phyloP scores from a whole-genome alignment of 2,888 invertebrate species.

The Lordiphosa andalusiaca region DNA sequence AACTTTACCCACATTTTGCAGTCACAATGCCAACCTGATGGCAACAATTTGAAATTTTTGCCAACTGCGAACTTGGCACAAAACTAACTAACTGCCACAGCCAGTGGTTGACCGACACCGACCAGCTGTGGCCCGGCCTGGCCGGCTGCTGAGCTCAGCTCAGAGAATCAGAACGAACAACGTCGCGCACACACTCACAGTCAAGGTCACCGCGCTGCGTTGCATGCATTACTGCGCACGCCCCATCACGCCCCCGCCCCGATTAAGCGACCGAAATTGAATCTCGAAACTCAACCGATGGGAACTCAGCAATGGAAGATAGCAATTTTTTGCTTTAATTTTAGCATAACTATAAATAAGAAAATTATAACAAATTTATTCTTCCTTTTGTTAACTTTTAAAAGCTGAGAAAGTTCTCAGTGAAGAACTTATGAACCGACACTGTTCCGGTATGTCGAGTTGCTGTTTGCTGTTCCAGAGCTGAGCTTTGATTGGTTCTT shows the following conservation, averaged over 20 bases:
- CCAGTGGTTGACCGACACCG: constrained; percentile 2
- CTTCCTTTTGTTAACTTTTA: too few species aligned
- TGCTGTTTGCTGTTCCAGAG: too few species aligned
- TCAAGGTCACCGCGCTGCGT: neutral
- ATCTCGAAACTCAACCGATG: too few species aligned
- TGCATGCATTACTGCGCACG: constrained; percentile 4
- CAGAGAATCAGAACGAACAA: constrained; percentile 44
- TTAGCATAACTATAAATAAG: too few species aligned
- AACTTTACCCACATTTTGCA: constrained; percentile 76
- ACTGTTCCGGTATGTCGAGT: too few species aligned
- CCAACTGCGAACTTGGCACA: constrained; percentile 58
- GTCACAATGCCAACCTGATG: constrained; percentile 15
- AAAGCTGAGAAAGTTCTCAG: too few species aligned
- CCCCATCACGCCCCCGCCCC: neutral
- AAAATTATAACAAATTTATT: too few species aligned
- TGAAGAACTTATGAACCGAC: too few species aligned
- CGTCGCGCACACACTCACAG: constrained; percentile 7
- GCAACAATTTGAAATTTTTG: constrained; percentile 7
- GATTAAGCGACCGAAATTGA: too few species aligned
- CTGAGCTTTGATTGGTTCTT: too few species aligned
- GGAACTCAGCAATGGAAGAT: neutral
- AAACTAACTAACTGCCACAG: constrained; percentile 26
- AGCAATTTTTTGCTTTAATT: too few species aligned
- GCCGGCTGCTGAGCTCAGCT: constrained; percentile 24
- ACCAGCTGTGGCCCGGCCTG: constrained; percentile 1